Conservation (phyloP, 2,797 vertebrate genomes). For the Anas capensis region DNA sequence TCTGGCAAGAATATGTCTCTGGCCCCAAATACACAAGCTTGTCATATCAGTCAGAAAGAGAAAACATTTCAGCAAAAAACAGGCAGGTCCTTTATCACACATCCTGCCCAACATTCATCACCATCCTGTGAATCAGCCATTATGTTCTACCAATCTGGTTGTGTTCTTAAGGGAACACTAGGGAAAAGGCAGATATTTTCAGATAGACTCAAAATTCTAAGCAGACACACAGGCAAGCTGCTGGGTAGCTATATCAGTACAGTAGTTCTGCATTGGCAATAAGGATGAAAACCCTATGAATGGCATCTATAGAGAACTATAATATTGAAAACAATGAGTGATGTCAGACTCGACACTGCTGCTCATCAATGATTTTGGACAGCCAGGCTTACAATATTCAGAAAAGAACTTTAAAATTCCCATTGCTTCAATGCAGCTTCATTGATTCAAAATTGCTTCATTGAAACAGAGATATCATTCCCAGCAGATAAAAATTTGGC, state of each 20-base stretch:
- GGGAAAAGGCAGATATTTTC: neutral
- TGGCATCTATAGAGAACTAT: neutral
- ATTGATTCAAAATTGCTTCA: too few species aligned
- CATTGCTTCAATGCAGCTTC: neutral
- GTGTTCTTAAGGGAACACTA: neutral
- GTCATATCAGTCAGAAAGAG: neutral
- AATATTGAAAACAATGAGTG: neutral
- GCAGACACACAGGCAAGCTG: neutral
- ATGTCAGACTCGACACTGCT: neutral
- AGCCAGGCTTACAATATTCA: neutral
- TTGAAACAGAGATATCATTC: neutral
- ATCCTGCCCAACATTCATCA: neutral
- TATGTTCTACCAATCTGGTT: neutral
- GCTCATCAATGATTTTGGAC: neutral
- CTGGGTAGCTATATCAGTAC: neutral
- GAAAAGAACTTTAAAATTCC: neutral
- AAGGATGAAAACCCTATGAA: neutral
- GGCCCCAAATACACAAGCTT: neutral
- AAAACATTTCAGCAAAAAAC: neutral
- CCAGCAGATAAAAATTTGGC: neutral
- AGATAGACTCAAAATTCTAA: neutral
- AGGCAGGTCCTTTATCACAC: neutral
- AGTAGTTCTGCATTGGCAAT: neutral
- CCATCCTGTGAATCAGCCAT: neutral
- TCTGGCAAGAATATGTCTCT: neutral